Base-by-base conservation (phyloP, 2,113 vertebrate species). In the Seriola dumerili region DNA sequence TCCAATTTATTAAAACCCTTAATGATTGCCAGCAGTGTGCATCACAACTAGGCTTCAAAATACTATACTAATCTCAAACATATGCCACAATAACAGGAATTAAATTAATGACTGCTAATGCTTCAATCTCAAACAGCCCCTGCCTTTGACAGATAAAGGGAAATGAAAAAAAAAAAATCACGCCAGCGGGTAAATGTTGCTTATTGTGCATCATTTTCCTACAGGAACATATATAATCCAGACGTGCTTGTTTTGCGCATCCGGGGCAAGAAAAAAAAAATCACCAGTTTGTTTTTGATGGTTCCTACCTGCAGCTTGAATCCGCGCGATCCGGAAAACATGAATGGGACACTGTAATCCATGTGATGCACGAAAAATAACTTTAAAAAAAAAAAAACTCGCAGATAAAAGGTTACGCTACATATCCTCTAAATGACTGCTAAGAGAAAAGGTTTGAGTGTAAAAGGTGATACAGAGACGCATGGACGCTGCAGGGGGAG, bases 271-370 rank as follows among this genome's bases (percentile, higher is more conserved):
- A 5, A 38, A 76, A 21, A 14, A 5, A 38, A 76, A 21, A 23
- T 1, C 57, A 38, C 7, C 42, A 13, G 5, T 38, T 32, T 29
- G 14, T 81, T 19, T 40, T 8, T 46, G 14, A 66, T 42, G 19
- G 34, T 25, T 69, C 88, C 54, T 78, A 92, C 88, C 90, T 82
- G 82, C 50, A 7, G 75, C 61, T 40, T 7, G 48, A n/a, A 59
- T 76, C 80, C 10, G 42, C 38, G 5, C 64, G 63, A 71, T 68
- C 68, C 74, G n/a, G 64, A 61, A 58, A 71, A 78, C 75, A 68
- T 57, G 64, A 75, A 64, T 5, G 69, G 50, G 9, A 58, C 10
- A 21, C 40, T 4, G 16, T 25, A 29, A 58, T 36, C 62, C 63
- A 48, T 52, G 40, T 63, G 13, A 32, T 21, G 65, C 36, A 9